phyloP scores from a whole-genome alignment of 2,797 vertebrate species.

The Pelodytes ibericus region DNA sequence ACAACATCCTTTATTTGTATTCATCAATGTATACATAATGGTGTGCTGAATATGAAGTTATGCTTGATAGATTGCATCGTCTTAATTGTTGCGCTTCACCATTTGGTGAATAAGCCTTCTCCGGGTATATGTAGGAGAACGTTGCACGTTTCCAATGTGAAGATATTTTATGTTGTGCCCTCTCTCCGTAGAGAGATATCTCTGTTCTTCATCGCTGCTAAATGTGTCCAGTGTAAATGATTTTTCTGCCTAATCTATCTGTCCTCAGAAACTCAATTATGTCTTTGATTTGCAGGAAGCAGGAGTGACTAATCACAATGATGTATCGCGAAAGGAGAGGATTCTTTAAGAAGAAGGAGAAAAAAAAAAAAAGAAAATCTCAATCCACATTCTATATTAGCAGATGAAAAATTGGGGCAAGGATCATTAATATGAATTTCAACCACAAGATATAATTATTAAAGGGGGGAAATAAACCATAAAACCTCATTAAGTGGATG shows the following conservation, averaged over 20 bases:
- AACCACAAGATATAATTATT: constrained; percentile 40
- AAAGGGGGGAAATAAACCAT: constrained; percentile 36
- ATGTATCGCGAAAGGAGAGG: constrained; percentile 28
- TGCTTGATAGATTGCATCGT: too few relatives aligned
- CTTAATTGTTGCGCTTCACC: too few relatives aligned
- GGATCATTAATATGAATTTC: constrained; percentile 49
- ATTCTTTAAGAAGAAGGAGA: too few relatives aligned
- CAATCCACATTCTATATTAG: constrained; percentile 47
- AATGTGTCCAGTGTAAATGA: constrained; percentile 44
- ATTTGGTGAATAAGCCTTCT: too few relatives aligned
- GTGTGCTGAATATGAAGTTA: too few relatives aligned
- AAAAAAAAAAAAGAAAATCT: constrained; percentile 26
- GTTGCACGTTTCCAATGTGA: too few relatives aligned
- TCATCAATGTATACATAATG: too few relatives aligned
- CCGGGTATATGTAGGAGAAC: too few relatives aligned
- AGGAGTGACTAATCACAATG: constrained; percentile 46
- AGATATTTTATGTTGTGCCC: background rate
- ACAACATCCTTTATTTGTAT: too few relatives aligned
- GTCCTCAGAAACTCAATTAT: constrained; percentile 50
- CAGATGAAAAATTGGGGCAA: constrained; percentile 18
- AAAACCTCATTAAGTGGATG: constrained; percentile 41
- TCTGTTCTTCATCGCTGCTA: constrained; percentile 14
- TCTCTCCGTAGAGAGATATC: too few relatives aligned
- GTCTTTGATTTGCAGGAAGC: constrained; percentile 49
- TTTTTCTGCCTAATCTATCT: constrained; percentile 46